phyloP scores from a whole-genome alignment of 1,140 invertebrate species.

The Stegodyphus dumicola region DNA sequence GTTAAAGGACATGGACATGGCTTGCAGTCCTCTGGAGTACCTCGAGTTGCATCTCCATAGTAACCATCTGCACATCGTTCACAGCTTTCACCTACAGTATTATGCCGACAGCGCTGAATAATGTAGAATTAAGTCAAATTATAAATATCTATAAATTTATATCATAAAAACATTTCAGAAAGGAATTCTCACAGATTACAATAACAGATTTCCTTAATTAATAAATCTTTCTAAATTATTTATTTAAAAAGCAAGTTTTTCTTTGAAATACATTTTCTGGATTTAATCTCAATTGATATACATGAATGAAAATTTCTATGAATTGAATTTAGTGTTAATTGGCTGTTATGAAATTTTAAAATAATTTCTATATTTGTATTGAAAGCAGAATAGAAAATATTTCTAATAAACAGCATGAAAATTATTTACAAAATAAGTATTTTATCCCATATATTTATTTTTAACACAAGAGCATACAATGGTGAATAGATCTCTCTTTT shows the following conservation, averaged over 20 bases:
- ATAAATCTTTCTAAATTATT: no score
- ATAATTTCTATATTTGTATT: no score
- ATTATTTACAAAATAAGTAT: no score
- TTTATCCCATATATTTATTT: no score
- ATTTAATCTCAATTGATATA: neutral
- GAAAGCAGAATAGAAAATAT: no score
- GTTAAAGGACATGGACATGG: conserved; percentile 73
- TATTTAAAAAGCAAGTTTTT: no score
- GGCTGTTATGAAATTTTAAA: no score
- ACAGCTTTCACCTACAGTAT: conserved; percentile 73
- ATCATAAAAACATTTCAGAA: neutral
- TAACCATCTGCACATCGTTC: conserved; percentile 72
- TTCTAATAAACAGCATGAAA: no score
- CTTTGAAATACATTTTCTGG: neutral
- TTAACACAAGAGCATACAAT: no score
- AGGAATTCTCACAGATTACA: neutral
- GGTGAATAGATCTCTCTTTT: no score
- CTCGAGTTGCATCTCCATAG: conserved; percentile 72
- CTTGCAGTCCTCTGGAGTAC: conserved; percentile 71
- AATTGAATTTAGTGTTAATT: no score
- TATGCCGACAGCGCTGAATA: conserved; percentile 70
- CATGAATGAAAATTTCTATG: no score
- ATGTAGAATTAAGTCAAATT: neutral
- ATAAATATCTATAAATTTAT: neutral
- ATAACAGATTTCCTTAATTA: neutral